Base-by-base conservation (phyloP, 1,140 invertebrate genomes). In the Luehdorfia chinensis region DNA sequence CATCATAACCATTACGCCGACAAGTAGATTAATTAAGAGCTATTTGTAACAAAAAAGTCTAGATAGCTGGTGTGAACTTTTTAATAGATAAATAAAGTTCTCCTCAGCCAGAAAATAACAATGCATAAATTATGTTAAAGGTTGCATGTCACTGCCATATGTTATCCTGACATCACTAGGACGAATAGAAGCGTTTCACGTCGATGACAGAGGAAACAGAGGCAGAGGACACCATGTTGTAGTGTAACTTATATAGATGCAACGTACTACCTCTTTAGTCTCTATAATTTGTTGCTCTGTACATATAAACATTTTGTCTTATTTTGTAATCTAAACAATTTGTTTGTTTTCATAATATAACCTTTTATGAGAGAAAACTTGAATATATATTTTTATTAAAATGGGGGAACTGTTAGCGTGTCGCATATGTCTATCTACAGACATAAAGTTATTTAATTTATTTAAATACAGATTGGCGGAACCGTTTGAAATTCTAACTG, bases 361-460 rank as follows among this genome's bases (percentile, higher is more conserved):
- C 11, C 18, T n/a, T 31, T 31, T 11, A 31, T 31, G 11, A 31
- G 30, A 19, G 28, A 21, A 39, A 27, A 21, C 39, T 25, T 31
- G 4, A 19, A 13, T 19, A 31, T 7, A 30, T 18, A 45, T 9
- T 34, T 19, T 23, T 8, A 39, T 43, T 34, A 43, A 33, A 11
- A 62, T 62, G 61, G 44, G 37, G 16, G 50, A 62, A 23, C 28
- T 59, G n/a, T 13, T 59, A 9, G 55, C 49, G 4, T 68, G 65
- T 25, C 61, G 65, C 8, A 27, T 68, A 13, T 68, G 65, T 46
- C 39, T 68, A 1, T 52, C 50, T 1, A 54, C 54, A 2, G 50
- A 65, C 25, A 49, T 54, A 0, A 67, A 67, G 45, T 31, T 68
- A 19, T 62, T 56, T 41, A 55, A 51, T 53, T 32, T 68, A 25